phyloP scores from a whole-genome alignment of 2,888 invertebrate species.

The Sturmia bella region DNA sequence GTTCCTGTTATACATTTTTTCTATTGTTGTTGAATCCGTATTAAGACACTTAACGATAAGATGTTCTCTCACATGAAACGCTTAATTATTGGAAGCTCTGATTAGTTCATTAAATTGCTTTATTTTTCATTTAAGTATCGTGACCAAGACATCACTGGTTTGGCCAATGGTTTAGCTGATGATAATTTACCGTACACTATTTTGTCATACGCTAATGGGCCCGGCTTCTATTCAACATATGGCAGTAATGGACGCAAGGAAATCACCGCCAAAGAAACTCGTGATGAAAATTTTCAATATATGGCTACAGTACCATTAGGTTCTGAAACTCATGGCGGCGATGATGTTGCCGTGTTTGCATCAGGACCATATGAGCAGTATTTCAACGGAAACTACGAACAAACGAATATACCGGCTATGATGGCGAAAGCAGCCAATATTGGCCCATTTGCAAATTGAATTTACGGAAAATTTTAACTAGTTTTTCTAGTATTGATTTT shows the following conservation, averaged over 20 bases:
- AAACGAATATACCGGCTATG: constrained; percentile 89
- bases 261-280: constrained; percentile 73
- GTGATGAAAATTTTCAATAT: constrained; percentile 80
- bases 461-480: too few species aligned
- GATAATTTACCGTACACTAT: constrained; percentile 86
- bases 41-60: too few species aligned
- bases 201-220: constrained; percentile 89
- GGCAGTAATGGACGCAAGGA: constrained; percentile 74
- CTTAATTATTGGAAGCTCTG: too few species aligned
- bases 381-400: constrained; percentile 90
- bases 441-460: constrained; percentile 82
- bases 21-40: too few species aligned
- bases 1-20: too few species aligned
- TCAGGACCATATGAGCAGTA: constrained; percentile 90
- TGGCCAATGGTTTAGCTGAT: constrained; percentile 82
- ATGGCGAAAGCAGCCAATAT: constrained; percentile 88
- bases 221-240: constrained; percentile 84
- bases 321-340: constrained; percentile 89
- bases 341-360: constrained; percentile 91
- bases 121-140: constrained; percentile 78
- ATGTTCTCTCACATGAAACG: too few species aligned
- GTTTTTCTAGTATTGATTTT: too few species aligned
- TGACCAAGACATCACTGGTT: constrained; percentile 84
- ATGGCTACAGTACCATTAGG: constrained; percentile 85
- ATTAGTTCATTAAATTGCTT: not conserved